phyloP scores from a whole-genome alignment of 1,140 invertebrate species.

The Temnothorax nylanderi region DNA sequence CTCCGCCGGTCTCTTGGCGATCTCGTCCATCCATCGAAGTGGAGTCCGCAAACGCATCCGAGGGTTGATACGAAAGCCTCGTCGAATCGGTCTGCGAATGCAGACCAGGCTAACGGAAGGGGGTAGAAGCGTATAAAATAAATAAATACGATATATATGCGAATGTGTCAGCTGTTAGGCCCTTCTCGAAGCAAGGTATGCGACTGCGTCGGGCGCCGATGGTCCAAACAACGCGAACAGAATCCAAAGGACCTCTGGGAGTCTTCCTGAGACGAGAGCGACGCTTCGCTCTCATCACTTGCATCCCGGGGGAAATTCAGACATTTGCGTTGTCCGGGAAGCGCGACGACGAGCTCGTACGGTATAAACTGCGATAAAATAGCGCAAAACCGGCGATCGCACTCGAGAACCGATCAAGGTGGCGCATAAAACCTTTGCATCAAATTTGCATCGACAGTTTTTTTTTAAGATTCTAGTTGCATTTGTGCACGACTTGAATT shows the following conservation, averaged over 20 bases:
- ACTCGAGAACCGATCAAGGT: neutral
- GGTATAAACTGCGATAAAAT: constrained; percentile 35
- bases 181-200: constrained; percentile 64
- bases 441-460: neutral
- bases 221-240: neutral
- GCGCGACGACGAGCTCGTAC: constrained; percentile 39
- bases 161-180: constrained; percentile 67
- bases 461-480: neutral
- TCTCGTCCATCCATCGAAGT: neutral
- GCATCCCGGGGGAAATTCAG: neutral
- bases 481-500: neutral
- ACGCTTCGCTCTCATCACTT: neutral
- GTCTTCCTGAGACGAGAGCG: neutral
- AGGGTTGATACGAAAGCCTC: constrained; percentile 38
- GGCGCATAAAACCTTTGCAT: neutral
- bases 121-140: constrained; percentile 49
- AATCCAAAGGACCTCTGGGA: neutral
- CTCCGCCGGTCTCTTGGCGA: neutral
- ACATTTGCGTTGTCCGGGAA: neutral
- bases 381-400: constrained; percentile 7
- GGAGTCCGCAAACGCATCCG: constrained; percentile 23
- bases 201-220: constrained; percentile 18
- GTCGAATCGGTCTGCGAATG: neutral
- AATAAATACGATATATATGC: constrained; percentile 44
- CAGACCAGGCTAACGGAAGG: constrained; percentile 16